Conservation (phyloP, 2,888 invertebrate genomes). For the Amorpha juglandis region DNA sequence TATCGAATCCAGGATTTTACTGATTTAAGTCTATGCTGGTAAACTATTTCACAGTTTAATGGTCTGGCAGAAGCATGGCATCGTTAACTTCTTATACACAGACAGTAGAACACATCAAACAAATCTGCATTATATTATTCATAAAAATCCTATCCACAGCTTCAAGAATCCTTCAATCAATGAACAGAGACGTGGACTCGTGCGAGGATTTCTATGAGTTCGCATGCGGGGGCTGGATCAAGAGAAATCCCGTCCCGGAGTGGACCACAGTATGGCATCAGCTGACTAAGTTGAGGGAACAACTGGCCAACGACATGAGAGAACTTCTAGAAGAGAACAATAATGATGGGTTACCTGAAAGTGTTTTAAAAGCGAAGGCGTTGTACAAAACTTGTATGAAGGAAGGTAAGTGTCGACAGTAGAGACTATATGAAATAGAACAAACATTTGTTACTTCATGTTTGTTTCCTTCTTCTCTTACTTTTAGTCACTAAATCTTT, state of each 20-base stretch:
- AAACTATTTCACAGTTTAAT: no score
- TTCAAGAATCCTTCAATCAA: constrained; percentile 84
- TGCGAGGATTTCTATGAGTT: constrained; percentile 89
- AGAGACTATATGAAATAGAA: no score
- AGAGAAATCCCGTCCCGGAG: constrained; percentile 87
- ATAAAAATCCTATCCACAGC: constrained; percentile 63
- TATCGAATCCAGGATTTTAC: no score
- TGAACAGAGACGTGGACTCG: constrained; percentile 86
- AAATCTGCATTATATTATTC: no score
- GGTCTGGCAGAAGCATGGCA: no score
- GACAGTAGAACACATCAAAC: no score
- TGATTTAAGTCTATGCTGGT: no score
- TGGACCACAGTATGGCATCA: constrained; percentile 88
- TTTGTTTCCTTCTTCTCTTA: no score
- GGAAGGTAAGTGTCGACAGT: constrained; percentile 72
- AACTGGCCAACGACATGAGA: constrained; percentile 82
- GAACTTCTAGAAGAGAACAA: constrained; percentile 83
- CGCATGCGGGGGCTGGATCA: constrained; percentile 88
- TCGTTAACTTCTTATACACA: no score
- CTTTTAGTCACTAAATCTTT: no score
- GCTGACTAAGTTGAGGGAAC: constrained; percentile 84
- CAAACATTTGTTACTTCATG: no score
- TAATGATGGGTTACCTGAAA: constrained; percentile 71
- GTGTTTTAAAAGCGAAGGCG: constrained; percentile 84
- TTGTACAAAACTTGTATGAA: constrained; percentile 87